Conservation (phyloP, 2,113 vertebrate species). For the Hylia prasina region DNA sequence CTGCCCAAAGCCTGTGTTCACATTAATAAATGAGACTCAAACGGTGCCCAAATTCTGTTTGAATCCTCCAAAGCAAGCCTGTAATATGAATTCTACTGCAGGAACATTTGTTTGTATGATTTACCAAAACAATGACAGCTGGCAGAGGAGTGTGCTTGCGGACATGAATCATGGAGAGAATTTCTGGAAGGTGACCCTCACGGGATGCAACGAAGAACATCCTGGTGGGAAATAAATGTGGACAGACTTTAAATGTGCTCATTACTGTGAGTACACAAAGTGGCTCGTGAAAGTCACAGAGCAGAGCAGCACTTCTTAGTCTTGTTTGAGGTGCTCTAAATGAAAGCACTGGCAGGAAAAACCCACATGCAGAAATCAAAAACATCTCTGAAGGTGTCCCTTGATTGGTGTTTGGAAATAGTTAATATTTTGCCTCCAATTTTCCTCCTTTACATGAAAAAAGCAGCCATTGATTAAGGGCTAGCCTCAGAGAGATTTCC, state of each 20-base stretch:
- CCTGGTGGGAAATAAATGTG: slow-evolving; percentile 77
- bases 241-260: slow-evolving; percentile 61
- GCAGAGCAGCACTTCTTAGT: neutral
- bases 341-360: neutral
- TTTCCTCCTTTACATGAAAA: neutral
- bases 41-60: neutral
- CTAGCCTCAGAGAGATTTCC: neutral
- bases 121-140: slow-evolving; percentile 94
- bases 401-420: neutral
- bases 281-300: slow-evolving; percentile 26
- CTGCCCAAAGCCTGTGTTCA: neutral
- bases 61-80: slow-evolving; percentile 4
- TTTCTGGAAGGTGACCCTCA: slow-evolving; percentile 94
- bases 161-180: slow-evolving; percentile 96
- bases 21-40: slow-evolving; percentile 2
- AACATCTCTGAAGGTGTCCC: neutral
- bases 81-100: neutral
- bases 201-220: slow-evolving; percentile 94
- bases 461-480: neutral
- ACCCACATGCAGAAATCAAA: neutral
- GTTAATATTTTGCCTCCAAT: neutral
- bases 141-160: slow-evolving; percentile 92
- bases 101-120: slow-evolving; percentile 66
- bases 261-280: slow-evolving; percentile 46
- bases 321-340: neutral